Percentiles rank a stretch among this genome's conserved stretches.
Evolutionary conservation across 2,113 vertebrate species (phyloP).

Genomic region (Scophthalmus maximus): DNA sequence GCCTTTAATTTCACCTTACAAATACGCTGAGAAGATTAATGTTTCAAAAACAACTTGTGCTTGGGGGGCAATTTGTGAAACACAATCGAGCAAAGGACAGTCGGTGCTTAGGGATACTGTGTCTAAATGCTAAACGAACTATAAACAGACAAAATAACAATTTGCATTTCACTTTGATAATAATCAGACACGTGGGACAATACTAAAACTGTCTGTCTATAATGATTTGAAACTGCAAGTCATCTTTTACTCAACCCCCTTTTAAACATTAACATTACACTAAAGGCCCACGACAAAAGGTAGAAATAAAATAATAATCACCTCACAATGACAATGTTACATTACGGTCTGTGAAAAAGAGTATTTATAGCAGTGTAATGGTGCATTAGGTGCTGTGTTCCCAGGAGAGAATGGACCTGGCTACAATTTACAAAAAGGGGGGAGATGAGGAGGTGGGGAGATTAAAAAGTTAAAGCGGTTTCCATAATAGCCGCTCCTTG

Average conservation of each 20-base stretch:
- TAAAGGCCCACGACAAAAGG: constrained; percentile 14
- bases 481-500: constrained; percentile 37
- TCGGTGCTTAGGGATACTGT: constrained; percentile 1
- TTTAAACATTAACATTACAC: constrained; percentile 1
- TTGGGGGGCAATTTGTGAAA: constrained; percentile 26
- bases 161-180: constrained; percentile 25
- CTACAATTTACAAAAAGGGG: constrained; percentile 46
- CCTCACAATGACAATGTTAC: constrained; percentile 33
- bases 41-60: constrained; percentile 18
- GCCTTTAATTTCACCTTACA: background rate
- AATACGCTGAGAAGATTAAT: background rate
- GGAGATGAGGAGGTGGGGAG: constrained; percentile 42
- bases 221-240: constrained; percentile 10
- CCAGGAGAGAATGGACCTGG: constrained; percentile 41
- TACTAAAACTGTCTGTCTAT: background rate
- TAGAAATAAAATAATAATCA: constrained; percentile 64
- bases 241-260: background rate
- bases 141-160: constrained; percentile 9
- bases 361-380: constrained; percentile 63
- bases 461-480: constrained; percentile 29
- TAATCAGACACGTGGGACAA: constrained; percentile 23
- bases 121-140: constrained; percentile 11
- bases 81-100: background rate
- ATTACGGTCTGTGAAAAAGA: constrained; percentile 22
- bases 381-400: constrained; percentile 63